Evolutionary conservation across 2,888 invertebrate genomes (phyloP), one percentile per base, ranked within the genome.

Genomic region (Aromia moschata): DNA sequence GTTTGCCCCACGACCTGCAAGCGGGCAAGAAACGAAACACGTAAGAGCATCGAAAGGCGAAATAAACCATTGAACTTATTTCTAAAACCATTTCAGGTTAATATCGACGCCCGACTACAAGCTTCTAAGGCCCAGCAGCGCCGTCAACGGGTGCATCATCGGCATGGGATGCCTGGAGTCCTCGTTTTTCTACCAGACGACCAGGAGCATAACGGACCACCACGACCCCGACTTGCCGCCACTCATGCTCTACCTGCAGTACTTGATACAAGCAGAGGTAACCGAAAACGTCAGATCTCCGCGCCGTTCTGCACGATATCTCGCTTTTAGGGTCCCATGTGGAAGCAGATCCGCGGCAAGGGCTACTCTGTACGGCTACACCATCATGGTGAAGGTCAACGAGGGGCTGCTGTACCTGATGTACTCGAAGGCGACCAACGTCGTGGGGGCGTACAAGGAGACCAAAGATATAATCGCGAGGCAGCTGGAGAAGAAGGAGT

Each of bases 111-210:
- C 81, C 4, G 86, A 86, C 69, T 81, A 80, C 73, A 74, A 79
- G 60, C 71, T 85, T 37, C 73, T 83, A 37, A 74, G 77, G 65
- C 70, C 79, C 0, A 75, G 76, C 43, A 71, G 79, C 12, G 74
- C 79, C 52, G 72, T 58, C 76, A 83, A 67, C 79, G 89, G 89
- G 40, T 87, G 88, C 75, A 86, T 93, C 67, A 84, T 91, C 56
- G 93, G 93, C 18, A 85, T 94, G 74, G 93, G 93, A 33, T 90
- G 92, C 52, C 85, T 92, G 65, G 94, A 95, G 81, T 91, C 93
- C 0, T 85, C 88, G 2, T 93, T 87, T 81, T 82, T 92, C 60
- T 84, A 84, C 58, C 91, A 91, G 78, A 82, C 87, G 16, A 84
- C 86, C 12, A 87, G 87, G 14, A 87, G 89, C 49, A 87, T 93